Percentiles rank a stretch among this genome's conserved stretches.
Evolutionary conservation across 2,113 vertebrate genomes (phyloP).

Genomic region (Tyrannus savana): DNA sequence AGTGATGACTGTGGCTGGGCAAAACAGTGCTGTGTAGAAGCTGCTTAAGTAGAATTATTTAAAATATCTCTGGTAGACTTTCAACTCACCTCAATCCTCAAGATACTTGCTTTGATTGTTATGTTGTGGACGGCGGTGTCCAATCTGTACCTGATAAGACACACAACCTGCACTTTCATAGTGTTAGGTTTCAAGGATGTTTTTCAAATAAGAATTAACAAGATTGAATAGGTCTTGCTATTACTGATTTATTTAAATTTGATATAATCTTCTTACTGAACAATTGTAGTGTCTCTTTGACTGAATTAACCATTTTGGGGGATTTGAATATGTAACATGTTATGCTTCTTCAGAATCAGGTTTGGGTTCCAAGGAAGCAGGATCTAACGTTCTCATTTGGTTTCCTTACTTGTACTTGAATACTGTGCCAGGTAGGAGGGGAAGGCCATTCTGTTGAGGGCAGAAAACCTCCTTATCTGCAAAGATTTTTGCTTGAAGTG

Average conservation of each 20-base stretch:
- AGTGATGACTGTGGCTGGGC: not conserved
- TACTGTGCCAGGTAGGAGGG: not conserved
- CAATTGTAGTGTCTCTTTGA: accelerated
- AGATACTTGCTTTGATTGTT: not conserved
- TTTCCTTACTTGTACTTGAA: not conserved
- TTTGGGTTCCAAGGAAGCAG: not conserved
- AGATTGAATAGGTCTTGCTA: not conserved
- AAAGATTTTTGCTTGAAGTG: not conserved
- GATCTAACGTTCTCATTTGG: not conserved
- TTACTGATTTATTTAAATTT: not conserved
- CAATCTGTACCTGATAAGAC: not conserved
- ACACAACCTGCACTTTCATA: not conserved
- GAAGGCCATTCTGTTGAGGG: not conserved
- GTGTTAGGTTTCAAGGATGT: not conserved
- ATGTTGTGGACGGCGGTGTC: not conserved
- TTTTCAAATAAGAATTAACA: not conserved
- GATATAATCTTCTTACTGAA: not conserved
- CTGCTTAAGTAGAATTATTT: not conserved
- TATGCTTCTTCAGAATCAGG: not conserved
- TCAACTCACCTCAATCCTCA: not conserved
- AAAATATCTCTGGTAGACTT: not conserved
- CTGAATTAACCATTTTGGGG: not conserved
- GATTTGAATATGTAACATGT: not conserved
- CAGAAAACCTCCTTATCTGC: not conserved
- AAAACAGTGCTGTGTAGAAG: not conserved